Evolutionary conservation across 2,888 invertebrate genomes (phyloP).

Genomic region (Luffia ferchaultella): DNA sequence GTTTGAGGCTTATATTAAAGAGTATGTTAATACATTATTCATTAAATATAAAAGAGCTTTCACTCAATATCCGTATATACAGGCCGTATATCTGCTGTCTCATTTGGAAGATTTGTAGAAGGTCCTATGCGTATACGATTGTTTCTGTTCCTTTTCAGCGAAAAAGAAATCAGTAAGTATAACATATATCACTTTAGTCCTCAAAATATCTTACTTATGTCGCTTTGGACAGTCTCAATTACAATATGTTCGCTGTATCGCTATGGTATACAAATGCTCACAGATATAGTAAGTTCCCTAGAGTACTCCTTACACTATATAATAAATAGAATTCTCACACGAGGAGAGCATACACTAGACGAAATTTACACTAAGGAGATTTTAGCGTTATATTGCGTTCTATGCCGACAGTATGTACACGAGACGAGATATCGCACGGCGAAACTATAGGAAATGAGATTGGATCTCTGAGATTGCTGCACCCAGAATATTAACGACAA

Average conservation of each 20-base stretch:
- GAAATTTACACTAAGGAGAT: slow-evolving; percentile 60
- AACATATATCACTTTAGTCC: slow-evolving; percentile 42
- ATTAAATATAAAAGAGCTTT: slow-evolving; percentile 58
- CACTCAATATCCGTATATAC: slow-evolving; percentile 59
- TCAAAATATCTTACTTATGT: slow-evolving; percentile 38
- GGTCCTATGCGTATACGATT: slow-evolving; percentile 75
- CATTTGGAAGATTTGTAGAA: slow-evolving; percentile 56
- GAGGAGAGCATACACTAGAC: slow-evolving; percentile 47
- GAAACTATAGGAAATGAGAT: slow-evolving; percentile 45
- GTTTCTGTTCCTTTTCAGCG: slow-evolving; percentile 43
- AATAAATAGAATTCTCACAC: slow-evolving; percentile 59
- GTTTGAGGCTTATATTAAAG: slow-evolving; percentile 49
- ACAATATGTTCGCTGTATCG: slow-evolving; percentile 44
- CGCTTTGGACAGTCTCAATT: slow-evolving; percentile 28
- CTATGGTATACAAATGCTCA: slow-evolving; percentile 59
- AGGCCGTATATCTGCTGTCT: slow-evolving; percentile 59
- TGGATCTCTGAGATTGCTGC: slow-evolving; percentile 60
- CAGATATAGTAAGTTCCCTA: slow-evolving; percentile 49
- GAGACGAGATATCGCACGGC: slow-evolving; percentile 19
- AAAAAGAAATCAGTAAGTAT: slow-evolving; percentile 49
- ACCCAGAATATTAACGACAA: slow-evolving; percentile 34
- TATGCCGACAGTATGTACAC: slow-evolving; percentile 45
- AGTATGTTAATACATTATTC: slow-evolving; percentile 48
- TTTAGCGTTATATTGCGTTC: slow-evolving; percentile 45
- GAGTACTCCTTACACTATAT: slow-evolving; percentile 59